Conservation (phyloP, 2,888 invertebrate species). For the Drosophila neotestacea region DNA sequence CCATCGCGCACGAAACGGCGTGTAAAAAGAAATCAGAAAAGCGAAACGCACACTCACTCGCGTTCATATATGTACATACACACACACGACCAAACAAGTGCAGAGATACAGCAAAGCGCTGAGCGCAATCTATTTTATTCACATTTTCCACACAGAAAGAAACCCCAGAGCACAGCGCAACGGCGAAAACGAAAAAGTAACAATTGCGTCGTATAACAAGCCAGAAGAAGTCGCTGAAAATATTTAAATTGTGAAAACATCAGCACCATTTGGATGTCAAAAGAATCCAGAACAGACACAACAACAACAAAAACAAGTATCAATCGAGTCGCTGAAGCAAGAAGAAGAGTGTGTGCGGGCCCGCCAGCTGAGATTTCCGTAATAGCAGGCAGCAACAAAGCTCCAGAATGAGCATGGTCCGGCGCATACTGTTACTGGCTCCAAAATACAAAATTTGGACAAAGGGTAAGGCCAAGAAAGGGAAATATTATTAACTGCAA, state of each 20-base stretch:
- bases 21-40: constrained; percentile 57
- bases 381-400: constrained; percentile 41
- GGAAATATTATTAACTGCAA: constrained; percentile 21
- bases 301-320: constrained; percentile 16
- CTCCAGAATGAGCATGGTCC: constrained; percentile 80
- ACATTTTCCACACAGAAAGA: constrained; percentile 73
- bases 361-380: constrained; percentile 66
- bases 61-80: constrained; percentile 10
- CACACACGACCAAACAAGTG: constrained; percentile 52
- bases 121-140: constrained; percentile 79
- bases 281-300: constrained; percentile 44
- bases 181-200: constrained; percentile 59
- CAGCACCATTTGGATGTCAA: constrained; percentile 45
- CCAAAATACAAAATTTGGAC: constrained; percentile 81
- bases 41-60: constrained; percentile 35
- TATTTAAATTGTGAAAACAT: constrained; percentile 13
- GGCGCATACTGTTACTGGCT: constrained; percentile 79
- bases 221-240: constrained; percentile 25
- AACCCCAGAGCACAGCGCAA: constrained; percentile 54
- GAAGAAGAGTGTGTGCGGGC: constrained; percentile 30
- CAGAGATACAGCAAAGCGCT: constrained; percentile 64
- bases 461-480: constrained; percentile 69
- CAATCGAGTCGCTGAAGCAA: constrained; percentile 18
- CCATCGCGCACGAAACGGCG: constrained; percentile 49
- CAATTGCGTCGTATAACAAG: constrained; percentile 68